Evolutionary conservation across 2,113 vertebrate species (phyloP).

Genomic region (Atherinomorus stipes): DNA sequence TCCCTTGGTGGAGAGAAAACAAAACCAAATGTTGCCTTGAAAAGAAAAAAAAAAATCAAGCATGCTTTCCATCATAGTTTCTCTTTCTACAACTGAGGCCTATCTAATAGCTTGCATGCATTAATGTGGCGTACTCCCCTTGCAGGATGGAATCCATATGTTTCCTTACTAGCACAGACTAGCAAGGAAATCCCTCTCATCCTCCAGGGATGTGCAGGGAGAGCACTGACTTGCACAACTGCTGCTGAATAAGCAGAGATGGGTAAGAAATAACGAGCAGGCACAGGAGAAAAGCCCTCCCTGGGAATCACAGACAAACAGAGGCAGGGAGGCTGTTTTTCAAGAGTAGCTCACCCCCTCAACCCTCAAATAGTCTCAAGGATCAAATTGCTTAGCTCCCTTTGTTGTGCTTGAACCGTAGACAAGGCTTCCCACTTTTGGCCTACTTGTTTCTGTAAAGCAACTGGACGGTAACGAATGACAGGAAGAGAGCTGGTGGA

Average conservation of each 20-base stretch:
- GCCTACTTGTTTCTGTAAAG: slow-evolving; percentile 67
- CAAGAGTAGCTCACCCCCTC: slow-evolving; percentile 22
- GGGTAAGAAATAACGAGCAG: slow-evolving; percentile 50
- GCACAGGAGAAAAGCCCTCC: slow-evolving; percentile 25
- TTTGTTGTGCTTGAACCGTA: slow-evolving; percentile 73
- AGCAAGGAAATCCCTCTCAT: slow-evolving; percentile 48
- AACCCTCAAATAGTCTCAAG: slow-evolving; percentile 37
- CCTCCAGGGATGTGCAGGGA: slow-evolving; percentile 48
- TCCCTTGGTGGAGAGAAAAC: slow-evolving; percentile 43
- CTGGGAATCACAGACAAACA: slow-evolving; percentile 55
- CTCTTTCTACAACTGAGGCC: not conserved
- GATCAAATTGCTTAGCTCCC: slow-evolving; percentile 69
- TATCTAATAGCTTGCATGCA: not conserved
- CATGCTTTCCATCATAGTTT: not conserved
- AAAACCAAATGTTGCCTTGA: not conserved
- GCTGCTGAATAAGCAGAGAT: slow-evolving; percentile 56
- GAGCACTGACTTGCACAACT: slow-evolving; percentile 32
- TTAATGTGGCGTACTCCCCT: not conserved
- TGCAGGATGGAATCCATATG: not conserved
- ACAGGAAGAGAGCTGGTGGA: slow-evolving; percentile 23
- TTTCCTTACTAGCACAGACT: slow-evolving; percentile 5
- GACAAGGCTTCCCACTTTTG: slow-evolving; percentile 69
- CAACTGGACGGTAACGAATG: slow-evolving; percentile 39
- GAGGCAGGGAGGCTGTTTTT: slow-evolving; percentile 44
- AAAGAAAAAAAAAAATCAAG: slow-evolving; percentile 10